Evolutionary conservation across 2,888 invertebrate genomes (phyloP), one percentile per base, ranked within the genome.

Genomic region (Plebejus melissa): DNA sequence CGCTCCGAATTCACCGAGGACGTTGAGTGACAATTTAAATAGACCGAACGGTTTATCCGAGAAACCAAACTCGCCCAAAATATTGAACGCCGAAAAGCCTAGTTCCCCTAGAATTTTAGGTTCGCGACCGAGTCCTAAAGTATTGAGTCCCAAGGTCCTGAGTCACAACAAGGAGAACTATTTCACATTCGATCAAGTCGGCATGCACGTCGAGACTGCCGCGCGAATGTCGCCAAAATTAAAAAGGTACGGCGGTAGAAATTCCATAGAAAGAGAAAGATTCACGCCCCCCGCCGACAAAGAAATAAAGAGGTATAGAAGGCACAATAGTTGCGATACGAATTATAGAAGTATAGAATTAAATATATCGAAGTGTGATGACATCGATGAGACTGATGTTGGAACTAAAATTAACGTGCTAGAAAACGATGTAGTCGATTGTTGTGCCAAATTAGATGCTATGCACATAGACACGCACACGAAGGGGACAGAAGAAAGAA

Each of bases 81-180:
- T 79, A 57, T 74, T 78, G n/a, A 79, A 72, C 16, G n/a, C 71
- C 32, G 75, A 75, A 58, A 75, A 75, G 71, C 75, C 75, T 38
- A 76, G 77, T 74, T 80, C 79, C 46, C 80, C 80, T 1, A 83
- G 87, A 81, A 80, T 90, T 1, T 76, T 90, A 32, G 87, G 88
- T 79, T 88, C 85, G 13, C 85, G 85, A 80, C 88, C 90, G 7
- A 93, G 93, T 79, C 93, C 93, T 4, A 93, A 92, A 85, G 83
- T 93, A 4, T 86, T 88, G 77, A 91, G 87, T 80, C 87, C 65
- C 32, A 65, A 92, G 85, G 83, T 93, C 5, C 86, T 88, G 77
- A 91, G 87, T 80, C 87, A 84, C 75, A 93, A 93, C 79, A 93
- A 93, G 79, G 93, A 93, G 76, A 93, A 93, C 78, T 93, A 90